Percentiles rank a stretch among this genome's conserved stretches.
Evolutionary conservation across 1,140 invertebrate species (phyloP).

Genomic region (Branchinecta lynchi): DNA sequence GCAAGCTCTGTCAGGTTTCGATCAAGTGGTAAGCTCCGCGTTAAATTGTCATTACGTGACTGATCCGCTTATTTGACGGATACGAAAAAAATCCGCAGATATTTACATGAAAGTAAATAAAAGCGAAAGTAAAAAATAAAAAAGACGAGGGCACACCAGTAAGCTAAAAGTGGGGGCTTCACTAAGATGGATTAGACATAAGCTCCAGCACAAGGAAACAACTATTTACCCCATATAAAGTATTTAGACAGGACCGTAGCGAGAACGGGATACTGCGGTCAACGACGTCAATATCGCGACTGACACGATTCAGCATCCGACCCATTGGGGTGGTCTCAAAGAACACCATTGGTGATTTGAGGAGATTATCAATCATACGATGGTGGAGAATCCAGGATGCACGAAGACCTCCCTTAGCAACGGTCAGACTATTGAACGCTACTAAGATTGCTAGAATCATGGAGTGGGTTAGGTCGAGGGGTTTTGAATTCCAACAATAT

Average conservation of each 20-base stretch:
- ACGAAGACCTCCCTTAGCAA: slow-evolving; percentile 30
- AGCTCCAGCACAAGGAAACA: not conserved
- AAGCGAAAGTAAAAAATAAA: too few relatives aligned
- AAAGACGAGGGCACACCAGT: too few relatives aligned
- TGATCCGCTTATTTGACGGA: too few relatives aligned
- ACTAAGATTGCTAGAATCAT: slow-evolving; percentile 29
- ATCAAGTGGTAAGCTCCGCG: too few relatives aligned
- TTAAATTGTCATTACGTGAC: too few relatives aligned
- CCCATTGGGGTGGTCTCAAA: slow-evolving; percentile 75
- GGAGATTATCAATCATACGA: slow-evolving; percentile 35
- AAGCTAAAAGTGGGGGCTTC: too few relatives aligned
- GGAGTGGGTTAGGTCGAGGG: too few relatives aligned
- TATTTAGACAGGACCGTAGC: slow-evolving; percentile 38
- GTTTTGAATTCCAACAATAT: too few relatives aligned
- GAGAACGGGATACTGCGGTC: slow-evolving; percentile 41
- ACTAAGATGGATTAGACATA: too few relatives aligned
- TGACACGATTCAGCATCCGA: slow-evolving; percentile 67
- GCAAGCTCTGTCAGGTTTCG: too few relatives aligned
- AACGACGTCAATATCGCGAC: slow-evolving; percentile 62
- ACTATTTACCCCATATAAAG: slow-evolving; percentile 33
- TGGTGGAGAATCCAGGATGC: slow-evolving; percentile 41
- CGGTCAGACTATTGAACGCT: slow-evolving; percentile 27
- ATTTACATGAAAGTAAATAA: too few relatives aligned
- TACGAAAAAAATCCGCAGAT: too few relatives aligned
- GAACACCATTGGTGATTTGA: slow-evolving; percentile 54